Base-by-base conservation (phyloP, 2,888 invertebrate species). In the Andrena fulva region DNA sequence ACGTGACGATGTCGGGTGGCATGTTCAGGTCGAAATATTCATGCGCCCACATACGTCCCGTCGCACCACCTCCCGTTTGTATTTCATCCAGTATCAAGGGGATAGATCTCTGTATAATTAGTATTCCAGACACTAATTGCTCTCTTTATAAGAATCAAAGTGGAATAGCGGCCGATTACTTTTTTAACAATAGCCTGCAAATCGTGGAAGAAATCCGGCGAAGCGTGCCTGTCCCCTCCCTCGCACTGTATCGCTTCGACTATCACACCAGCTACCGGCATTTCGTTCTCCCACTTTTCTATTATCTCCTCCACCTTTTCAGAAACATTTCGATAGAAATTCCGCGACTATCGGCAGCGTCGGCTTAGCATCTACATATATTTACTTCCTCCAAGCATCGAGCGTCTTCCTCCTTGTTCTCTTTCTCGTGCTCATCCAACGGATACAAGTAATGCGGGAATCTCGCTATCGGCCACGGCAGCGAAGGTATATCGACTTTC, bases 181-280 rank as follows among this genome's bases (percentile, higher is more conserved):
- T 96, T 95, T 92, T 97, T 96, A 72, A 97, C 96, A 82, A 99
- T 95, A 85, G 95, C 95, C 93, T 98, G 98, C 1, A 99, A 95
- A 63, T 95, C 95, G 92, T 97, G 97, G 94, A 99, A 99, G 94
- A 99, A 99, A 85, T 97, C 95, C 0, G 97, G 96, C 0, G 98
- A 98, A 0, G 97, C 99, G 92, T 98, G 98, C 92, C 98, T 96
- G 92, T 99, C 99, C 3, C 99, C 99, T 7, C 99, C 99, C 94
- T 99, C 99, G 0, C 98, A 96, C 94, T 99, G 99, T 86, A 99
- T 99, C 0, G 99, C 99, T 94, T 99, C 99, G 1, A 99, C 95
- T 20, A 99, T 96, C 16, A 99, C 95, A n/a, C 98, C 99, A 24
- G 98, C 99, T 0, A 99, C 98, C 2, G 98, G 98, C 59, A 94